A percentile compares a stretch with the other conserved stretches of the same genome.
Conservation (phyloP, 2,888 invertebrate species). For the Erebia aethiops region DNA sequence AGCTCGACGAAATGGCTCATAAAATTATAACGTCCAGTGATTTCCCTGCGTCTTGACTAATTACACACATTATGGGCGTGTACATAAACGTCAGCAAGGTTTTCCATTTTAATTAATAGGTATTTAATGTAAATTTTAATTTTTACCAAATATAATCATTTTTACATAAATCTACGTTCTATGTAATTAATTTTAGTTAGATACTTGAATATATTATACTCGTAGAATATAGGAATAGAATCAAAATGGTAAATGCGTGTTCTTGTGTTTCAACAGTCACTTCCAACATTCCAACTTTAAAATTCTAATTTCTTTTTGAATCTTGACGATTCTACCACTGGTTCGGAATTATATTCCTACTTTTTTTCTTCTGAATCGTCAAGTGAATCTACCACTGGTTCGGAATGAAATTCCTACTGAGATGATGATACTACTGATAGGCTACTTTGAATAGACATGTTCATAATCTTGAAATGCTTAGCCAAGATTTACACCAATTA, state of each 20-base stretch:
- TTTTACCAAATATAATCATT: neutral
- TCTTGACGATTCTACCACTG: too few relatives aligned
- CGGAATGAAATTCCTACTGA: too few relatives aligned
- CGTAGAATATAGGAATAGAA: too few relatives aligned
- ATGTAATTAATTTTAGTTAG: neutral
- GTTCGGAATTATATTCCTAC: too few relatives aligned
- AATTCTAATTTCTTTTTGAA: too few relatives aligned
- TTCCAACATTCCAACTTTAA: too few relatives aligned
- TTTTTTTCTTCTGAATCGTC: too few relatives aligned
- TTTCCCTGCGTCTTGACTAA: constrained; percentile 14
- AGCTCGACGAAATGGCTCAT: constrained; percentile 22
- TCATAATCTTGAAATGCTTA: neutral
- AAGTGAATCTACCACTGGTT: too few relatives aligned
- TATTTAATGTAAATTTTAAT: neutral
- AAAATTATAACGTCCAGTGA: constrained; percentile 22
- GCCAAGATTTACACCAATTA: neutral
- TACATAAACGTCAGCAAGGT: constrained; percentile 14
- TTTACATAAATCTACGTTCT: neutral
- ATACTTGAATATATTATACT: neutral
- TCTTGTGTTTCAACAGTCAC: too few relatives aligned
- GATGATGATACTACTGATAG: too few relatives aligned
- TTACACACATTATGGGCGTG: constrained; percentile 21
- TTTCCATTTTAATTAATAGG: constrained; percentile 4
- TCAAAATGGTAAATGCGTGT: too few relatives aligned
- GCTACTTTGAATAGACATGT: too few relatives aligned